Conservation (phyloP, 2,113 vertebrate genomes). For the Lepus europaeus region DNA sequence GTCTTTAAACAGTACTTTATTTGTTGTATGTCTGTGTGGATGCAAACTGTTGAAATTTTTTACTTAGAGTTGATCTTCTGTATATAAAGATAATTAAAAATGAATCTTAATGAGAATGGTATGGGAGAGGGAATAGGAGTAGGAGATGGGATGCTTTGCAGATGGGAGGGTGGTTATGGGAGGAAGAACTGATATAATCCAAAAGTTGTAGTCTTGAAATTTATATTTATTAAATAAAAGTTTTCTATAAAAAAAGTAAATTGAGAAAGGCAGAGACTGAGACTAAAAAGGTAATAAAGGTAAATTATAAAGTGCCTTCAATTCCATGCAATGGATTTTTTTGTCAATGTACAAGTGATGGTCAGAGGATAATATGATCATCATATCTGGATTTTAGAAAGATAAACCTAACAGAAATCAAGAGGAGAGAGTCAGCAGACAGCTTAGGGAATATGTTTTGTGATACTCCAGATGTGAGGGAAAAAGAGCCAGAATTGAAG, state of each 20-base stretch:
- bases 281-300: neutral
- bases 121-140: too few species aligned
- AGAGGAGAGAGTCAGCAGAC: neutral
- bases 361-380: neutral
- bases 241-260: neutral
- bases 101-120: too few species aligned
- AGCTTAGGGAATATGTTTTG: neutral
- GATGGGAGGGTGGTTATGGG: too few species aligned
- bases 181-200: too few species aligned
- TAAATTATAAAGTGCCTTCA: neutral
- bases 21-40: too few species aligned
- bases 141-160: too few species aligned
- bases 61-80: too few species aligned
- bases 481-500: neutral
- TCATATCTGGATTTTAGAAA: slow-evolving; percentile 27
- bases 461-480: neutral
- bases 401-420: slow-evolving; percentile 3
- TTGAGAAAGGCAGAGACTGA: neutral
- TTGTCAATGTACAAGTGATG: neutral
- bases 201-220: too few species aligned
- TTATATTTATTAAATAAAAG: too few species aligned
- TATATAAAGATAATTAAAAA: too few species aligned
- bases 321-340: neutral
- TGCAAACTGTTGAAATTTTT: too few species aligned
- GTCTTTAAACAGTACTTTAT: too few species aligned